These are phyloP conservation scores for Heliconius hermathena DNA, from an alignment of 1,140 invertebrate species.

Conservation along the genomic window DNA sequence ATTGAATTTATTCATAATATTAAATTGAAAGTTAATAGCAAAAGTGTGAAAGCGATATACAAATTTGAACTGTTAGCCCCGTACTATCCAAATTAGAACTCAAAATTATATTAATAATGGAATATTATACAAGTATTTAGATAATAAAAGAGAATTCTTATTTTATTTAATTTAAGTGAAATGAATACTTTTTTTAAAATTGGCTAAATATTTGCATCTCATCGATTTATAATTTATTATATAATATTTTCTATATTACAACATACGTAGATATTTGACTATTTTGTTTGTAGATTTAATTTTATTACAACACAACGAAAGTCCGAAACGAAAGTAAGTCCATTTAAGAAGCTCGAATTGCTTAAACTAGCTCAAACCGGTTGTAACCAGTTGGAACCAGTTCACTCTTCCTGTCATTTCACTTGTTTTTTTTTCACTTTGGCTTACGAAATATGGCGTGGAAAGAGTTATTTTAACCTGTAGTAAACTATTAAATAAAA, in stretches of 20 bases:
- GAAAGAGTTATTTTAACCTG: constrained; percentile 2
- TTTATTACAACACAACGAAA: constrained; percentile 25
- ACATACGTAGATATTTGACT: neutral
- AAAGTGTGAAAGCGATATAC: too few relatives aligned
- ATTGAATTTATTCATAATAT: too few relatives aligned
- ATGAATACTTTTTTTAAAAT: neutral
- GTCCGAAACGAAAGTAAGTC: constrained; percentile 41
- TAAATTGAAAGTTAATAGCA: too few relatives aligned
- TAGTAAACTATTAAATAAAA: neutral
- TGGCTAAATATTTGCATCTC: neutral
- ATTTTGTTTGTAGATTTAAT: neutral
- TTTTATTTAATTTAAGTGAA: too few relatives aligned
- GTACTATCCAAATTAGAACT: too few relatives aligned
- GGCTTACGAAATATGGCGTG: constrained; percentile 12
- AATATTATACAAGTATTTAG: too few relatives aligned
- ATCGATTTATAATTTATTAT: neutral
- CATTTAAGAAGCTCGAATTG: constrained; percentile 30
- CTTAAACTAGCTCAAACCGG: constrained; percentile 42
- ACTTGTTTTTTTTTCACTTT: constrained; percentile 40
- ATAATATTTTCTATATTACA: neutral
- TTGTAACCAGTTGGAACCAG: constrained; percentile 37
- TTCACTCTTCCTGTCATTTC: constrained; percentile 58
- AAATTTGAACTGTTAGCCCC: too few relatives aligned
- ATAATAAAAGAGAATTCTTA: too few relatives aligned
- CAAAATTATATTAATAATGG: too few relatives aligned